Base-by-base conservation (phyloP, 2,888 invertebrate species). In the Drosophila lacicola region DNA sequence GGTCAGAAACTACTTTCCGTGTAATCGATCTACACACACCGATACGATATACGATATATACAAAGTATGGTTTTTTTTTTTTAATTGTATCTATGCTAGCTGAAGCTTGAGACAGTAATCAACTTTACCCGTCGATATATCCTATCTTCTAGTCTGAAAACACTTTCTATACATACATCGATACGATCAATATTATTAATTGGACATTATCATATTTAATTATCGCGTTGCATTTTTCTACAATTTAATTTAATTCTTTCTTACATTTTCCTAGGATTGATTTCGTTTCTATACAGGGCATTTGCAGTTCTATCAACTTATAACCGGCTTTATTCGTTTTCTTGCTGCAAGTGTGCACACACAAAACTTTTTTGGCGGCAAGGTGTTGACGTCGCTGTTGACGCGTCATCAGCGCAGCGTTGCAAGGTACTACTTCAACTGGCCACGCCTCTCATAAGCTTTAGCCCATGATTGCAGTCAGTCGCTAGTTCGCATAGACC, bases 401-500 rank as follows among this genome's bases (percentile, higher is more conserved):
- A 78, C 67, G 49, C 49, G 73, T 66, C 42, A 46, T 49, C 71
- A 63, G 29, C 47, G 50, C 42, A 53, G 39, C 25, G 25, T 34
- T 21, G 47, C 33, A 37, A 56, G 44, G 39, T 29, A 63, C 17
- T 37, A 39, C 68, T 58, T 45, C 41, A 60, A 25, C 57, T 66
- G 25, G 65, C 49, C 60, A 49, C 64, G 55, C 58, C 62, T 44
- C 51, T 44, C 36, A 17, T 41, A 51, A n/a, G 13, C 42, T 9
- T 57, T 46, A 39, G 70, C 33, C 54, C 70, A 74, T 86, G 76
- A 83, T 76, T 69, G 74, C 71, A 67, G 51, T 63, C 67, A 70
- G 85, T 58, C 85, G 88, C 82, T 82, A 88, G 88, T 82, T 85
- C 79, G 51, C 68, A 75, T 39, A 50, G 67, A 69, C 60, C 74